Percentiles rank a stretch among this genome's conserved stretches.
phyloP scores from a whole-genome alignment of 1,140 invertebrate genomes.

The Wiebesia pumilae region DNA sequence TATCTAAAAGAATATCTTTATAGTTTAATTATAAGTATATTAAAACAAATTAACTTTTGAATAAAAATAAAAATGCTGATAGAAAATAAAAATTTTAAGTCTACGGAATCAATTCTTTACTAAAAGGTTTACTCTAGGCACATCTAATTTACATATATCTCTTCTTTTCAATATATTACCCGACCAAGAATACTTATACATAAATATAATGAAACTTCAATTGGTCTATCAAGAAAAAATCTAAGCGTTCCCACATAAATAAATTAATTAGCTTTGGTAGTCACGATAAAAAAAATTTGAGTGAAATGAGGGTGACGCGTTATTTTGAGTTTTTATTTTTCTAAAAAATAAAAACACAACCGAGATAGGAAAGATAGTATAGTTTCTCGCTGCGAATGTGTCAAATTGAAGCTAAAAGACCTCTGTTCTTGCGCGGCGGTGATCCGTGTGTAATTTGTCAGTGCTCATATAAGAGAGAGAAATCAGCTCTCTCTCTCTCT shows the following conservation, averaged over 20 bases:
- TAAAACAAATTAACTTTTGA: no score
- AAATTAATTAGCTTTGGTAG: not conserved
- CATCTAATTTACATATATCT: not conserved
- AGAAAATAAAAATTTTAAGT: no score
- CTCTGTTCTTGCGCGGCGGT: constrained; percentile 48
- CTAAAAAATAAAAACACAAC: constrained; percentile 34
- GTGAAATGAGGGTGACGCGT: not conserved
- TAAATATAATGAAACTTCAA: not conserved
- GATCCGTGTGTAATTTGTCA: constrained; percentile 73
- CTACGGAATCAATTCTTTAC: not conserved
- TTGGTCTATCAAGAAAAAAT: not conserved
- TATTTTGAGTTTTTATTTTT: constrained; percentile 22
- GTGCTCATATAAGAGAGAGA: constrained; percentile 31
- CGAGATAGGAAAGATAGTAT: constrained; percentile 55
- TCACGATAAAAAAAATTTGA: not conserved
- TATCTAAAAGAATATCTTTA: no score
- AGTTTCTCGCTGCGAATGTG: constrained; percentile 61
- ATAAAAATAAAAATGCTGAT: no score
- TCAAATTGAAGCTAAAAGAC: constrained; percentile 70
- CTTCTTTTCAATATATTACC: not conserved
- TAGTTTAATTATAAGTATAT: no score
- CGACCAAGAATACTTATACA: not conserved
- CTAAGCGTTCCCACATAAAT: not conserved
- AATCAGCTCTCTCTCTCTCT: not conserved
- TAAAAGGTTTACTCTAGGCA: not conserved